Evolutionary conservation across 2,888 invertebrate genomes (phyloP), one percentile per base, ranked within the genome.

Genomic region (Arrhopalites spinosus): DNA sequence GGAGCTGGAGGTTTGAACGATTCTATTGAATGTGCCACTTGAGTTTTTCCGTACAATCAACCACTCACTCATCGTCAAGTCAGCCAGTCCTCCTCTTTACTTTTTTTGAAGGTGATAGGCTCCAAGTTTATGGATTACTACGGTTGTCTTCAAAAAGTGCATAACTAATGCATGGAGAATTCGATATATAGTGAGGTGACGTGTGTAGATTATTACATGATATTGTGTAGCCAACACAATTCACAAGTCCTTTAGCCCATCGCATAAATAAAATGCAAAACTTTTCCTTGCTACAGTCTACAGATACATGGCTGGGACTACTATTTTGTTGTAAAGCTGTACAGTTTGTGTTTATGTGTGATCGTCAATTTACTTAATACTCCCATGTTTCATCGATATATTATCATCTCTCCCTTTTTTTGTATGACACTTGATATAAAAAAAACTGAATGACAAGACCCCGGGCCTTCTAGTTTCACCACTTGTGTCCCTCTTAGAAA

Each of bases 361-460:
- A 15, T 66, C 23, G 45, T 66, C 66, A 66, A 43, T 66, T 66
- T 66, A 43, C 66, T 66, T 66, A 45, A 43, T 66, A 66, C 66
- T 66, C 43, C 36, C 66, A 66, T 66, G 66, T 66, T 66, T 66
- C 66, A 66, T 66, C 66, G 30, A 66, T 66, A 66, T 43, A 66
- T 59, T 59, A 59, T 59, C 20, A 59, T 59, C 59, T 59, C n/a
- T n/a, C 20, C 2, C 23, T 25, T 59, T n/a, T n/a, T 17, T 59
- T 23, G 59, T n/a, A 25, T 20, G 25, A 59, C 23, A 20, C 15
- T 53, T 17, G 20, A 17, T 20, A 53, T 17, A 20, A 20, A 13
- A 25, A 25, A 59, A 13, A 23, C 20, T 8, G 59, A 23, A 59
- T 59, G 59, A 59, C 59, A 59, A 25, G 23, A 59, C 20, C 36